Evolutionary conservation across 1,140 invertebrate species (phyloP), one percentile per base, ranked within the genome.

Genomic region (Drosophila cardini): DNA sequence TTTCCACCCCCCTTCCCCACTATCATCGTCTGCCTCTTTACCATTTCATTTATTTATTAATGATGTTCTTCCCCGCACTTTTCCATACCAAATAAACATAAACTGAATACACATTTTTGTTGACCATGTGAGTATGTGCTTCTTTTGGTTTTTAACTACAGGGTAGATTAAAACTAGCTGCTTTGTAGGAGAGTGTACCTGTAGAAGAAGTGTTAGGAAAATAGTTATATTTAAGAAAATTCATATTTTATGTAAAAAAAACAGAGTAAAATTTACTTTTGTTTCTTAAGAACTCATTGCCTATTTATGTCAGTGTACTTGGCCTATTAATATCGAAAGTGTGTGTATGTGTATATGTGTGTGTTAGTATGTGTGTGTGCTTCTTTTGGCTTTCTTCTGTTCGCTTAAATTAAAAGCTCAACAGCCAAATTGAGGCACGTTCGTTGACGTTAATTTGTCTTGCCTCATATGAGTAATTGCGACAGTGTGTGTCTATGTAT

Each of bases 11-110:
- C 6, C 38, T 40, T 16, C 26, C 58, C 18, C 16, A 18, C 15
- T 45, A 1, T 45, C 4, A 6, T 18, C 16, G 7, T 7, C 16
- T n/a, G n/a, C 42, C 15, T 40, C 6, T 26, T 13, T 13, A 40
- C 53, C 61, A 63, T 53, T 63, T 62, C 46, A 62, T 84, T 85
- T 76, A 87, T 82, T 86, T 86, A 86, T 86, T 86, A 86, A 86
- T 86, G 82, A 86, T 71, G 72, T 43, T 56, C 4, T 16, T 57
- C 3, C 3, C 18, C 18, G 6, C 15, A 11, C 21, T 5, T 42
- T 32, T 21, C 26, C 26, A 60, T 21, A 45, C 42, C 26, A 57
- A 42, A 13, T 30, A 57, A 57, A 57, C 42, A 60, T 60, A 43
- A 60, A 60, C 26, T 45, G 38, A 42, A 42, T 57, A 26, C 21